A percentile compares a stretch with the other conserved stretches of the same genome.
These are phyloP conservation scores for Drosophila pegasa DNA, from an alignment of 2,888 invertebrate genomes.

Conservation along the genomic window DNA sequence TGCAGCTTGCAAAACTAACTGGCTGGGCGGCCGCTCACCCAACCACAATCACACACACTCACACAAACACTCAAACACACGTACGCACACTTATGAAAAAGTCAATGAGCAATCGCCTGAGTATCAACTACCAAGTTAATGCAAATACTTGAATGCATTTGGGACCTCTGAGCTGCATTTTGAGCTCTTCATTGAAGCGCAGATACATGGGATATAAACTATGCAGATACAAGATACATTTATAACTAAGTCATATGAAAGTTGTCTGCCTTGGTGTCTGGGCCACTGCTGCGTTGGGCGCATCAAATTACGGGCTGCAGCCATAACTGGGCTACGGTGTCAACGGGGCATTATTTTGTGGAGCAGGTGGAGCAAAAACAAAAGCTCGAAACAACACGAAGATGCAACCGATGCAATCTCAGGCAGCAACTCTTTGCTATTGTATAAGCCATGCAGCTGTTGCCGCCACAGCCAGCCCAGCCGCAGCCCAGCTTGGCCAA, in stretches of 20 bases:
- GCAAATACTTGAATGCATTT: slow-evolving; percentile 28
- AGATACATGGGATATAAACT: slow-evolving; percentile 2
- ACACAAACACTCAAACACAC: slow-evolving; percentile 21
- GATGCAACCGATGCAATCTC: slow-evolving; percentile 18
- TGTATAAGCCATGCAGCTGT: slow-evolving; percentile 9
- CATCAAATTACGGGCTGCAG: slow-evolving; percentile 63
- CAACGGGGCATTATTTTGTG: slow-evolving; percentile 46
- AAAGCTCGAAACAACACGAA: slow-evolving; percentile 23
- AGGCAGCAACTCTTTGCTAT: slow-evolving; percentile 3
- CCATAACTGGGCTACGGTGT: slow-evolving; percentile 74
- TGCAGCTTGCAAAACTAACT: slow-evolving; percentile 73
- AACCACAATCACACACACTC: slow-evolving; percentile 25
- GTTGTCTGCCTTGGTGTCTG: slow-evolving; percentile 52
- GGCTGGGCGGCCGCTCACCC: slow-evolving; percentile 44
- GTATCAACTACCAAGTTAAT: slow-evolving; percentile 27
- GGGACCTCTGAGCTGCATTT: neutral
- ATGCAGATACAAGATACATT: slow-evolving; percentile 14
- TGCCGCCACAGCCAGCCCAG: slow-evolving; percentile 9
- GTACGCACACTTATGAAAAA: slow-evolving; percentile 28
- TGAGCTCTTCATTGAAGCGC: slow-evolving; percentile 18
- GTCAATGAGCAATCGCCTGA: slow-evolving; percentile 34
- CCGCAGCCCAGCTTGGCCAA: slow-evolving; percentile 6
- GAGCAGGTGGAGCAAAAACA: slow-evolving; percentile 34
- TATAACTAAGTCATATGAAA: slow-evolving; percentile 39
- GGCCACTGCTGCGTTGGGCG: slow-evolving; percentile 23